A percentile compares a stretch with the other conserved stretches of the same genome.
These are phyloP conservation scores for Lycocerus yunnanus DNA, from an alignment of 2,888 invertebrate species.

Conservation along the genomic window DNA sequence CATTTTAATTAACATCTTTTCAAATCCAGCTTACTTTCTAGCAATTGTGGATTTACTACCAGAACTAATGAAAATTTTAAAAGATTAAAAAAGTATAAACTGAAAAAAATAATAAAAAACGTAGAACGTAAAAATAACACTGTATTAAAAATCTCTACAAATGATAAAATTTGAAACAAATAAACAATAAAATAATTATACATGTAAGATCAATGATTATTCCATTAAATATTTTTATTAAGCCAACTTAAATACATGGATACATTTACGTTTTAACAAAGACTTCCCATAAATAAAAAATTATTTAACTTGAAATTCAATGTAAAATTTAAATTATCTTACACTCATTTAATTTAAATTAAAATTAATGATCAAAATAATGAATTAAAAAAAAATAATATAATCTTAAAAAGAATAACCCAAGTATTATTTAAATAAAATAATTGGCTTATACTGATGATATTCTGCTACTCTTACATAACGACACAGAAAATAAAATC, in stretches of 20 bases:
- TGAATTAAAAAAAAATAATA: neutral
- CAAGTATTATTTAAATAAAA: neutral
- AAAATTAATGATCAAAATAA: neutral
- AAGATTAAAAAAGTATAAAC: neutral
- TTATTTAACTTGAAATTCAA: neutral
- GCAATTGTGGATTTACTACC: neutral
- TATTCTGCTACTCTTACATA: conserved; percentile 34
- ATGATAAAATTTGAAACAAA: neutral
- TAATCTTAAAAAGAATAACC: neutral
- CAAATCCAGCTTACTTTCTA: no score
- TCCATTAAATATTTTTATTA: conserved; percentile 28
- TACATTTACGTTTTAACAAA: conserved; percentile 17
- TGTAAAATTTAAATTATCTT: neutral
- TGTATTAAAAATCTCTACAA: neutral
- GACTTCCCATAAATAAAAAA: conserved; percentile 15
- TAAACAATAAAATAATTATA: neutral
- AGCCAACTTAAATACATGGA: conserved; percentile 25
- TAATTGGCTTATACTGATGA: conserved; percentile 15
- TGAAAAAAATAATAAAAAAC: neutral
- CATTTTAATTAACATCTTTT: no score
- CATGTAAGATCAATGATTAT: neutral
- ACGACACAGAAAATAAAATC: conserved; percentile 41
- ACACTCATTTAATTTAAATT: neutral
- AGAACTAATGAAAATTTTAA: neutral
- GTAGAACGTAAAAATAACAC: neutral